Conservation (phyloP, 2,113 vertebrate species). For the Orthonyx spaldingii region DNA sequence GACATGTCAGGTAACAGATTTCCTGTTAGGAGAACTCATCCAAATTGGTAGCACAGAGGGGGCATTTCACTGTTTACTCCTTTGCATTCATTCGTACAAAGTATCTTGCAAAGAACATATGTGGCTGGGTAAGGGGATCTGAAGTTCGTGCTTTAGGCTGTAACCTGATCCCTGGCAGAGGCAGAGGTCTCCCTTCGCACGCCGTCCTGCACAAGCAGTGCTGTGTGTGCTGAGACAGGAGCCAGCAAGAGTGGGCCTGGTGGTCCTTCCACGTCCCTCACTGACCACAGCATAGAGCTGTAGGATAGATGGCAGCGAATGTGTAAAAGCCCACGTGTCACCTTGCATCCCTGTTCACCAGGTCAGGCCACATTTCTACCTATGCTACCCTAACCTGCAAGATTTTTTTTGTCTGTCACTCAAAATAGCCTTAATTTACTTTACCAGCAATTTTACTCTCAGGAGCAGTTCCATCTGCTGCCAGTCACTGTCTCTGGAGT, state of each 20-base stretch:
- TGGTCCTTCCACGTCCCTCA: rapidly evolving
- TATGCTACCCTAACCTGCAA: neutral
- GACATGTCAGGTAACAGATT: neutral
- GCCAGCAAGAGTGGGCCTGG: neutral
- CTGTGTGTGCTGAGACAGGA: neutral
- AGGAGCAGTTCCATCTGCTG: neutral
- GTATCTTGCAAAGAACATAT: neutral
- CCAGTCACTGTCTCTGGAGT: neutral
- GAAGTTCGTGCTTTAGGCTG: neutral
- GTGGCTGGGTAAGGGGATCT: neutral
- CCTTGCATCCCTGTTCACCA: rapidly evolving
- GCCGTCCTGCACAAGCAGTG: neutral
- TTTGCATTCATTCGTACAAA: neutral
- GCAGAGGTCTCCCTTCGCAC: rapidly evolving
- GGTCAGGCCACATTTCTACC: neutral
- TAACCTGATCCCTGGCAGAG: neutral
- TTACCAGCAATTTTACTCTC: neutral
- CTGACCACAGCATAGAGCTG: neutral
- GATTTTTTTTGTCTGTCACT: neutral
- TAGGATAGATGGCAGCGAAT: rapidly evolving
- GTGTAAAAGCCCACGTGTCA: rapidly evolving
- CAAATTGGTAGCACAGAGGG: neutral
- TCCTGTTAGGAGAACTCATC: neutral
- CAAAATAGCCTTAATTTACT: neutral
- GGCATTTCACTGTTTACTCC: neutral